Conservation (phyloP, 2,888 invertebrate species). For the Drosophila infuscata region DNA sequence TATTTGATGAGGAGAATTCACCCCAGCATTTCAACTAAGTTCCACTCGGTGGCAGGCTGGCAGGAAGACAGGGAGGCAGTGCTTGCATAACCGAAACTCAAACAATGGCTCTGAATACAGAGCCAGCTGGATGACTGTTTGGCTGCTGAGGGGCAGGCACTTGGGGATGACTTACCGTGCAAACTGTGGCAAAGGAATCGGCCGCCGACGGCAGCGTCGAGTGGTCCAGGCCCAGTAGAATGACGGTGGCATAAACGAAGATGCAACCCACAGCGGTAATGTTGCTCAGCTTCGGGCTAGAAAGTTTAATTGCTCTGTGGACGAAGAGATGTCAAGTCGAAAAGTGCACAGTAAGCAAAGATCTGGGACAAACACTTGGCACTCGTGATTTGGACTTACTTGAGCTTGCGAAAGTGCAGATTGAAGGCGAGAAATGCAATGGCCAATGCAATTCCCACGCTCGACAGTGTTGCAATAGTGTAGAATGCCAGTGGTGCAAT, state of each 20-base stretch:
- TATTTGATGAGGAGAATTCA: conserved; percentile 64
- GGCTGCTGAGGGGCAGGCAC: conserved; percentile 10
- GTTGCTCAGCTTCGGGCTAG: conserved; percentile 96
- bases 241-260: conserved; percentile 95
- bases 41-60: conserved; percentile 10
- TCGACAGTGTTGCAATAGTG: conserved; percentile 90
- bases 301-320: conserved; percentile 94
- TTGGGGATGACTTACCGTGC: conserved; percentile 89
- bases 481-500: conserved; percentile 92
- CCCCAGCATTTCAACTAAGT: conserved; percentile 3
- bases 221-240: conserved; percentile 93
- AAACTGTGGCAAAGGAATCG: conserved; percentile 91
- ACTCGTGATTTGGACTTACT: conserved; percentile 86
- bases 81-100: conserved; percentile 77
- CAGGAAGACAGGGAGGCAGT: conserved; percentile 5
- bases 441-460: conserved; percentile 91
- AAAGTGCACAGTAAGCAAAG: conserved; percentile 53
- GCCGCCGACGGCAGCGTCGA: conserved; percentile 89
- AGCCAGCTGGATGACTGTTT: not conserved
- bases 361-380: conserved; percentile 1
- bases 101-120: conserved; percentile 58
- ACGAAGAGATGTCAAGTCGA: conserved; percentile 30
- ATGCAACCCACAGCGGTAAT: conserved; percentile 96
- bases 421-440: conserved; percentile 92
- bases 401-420: conserved; percentile 92